Evolutionary conservation across 2,797 vertebrate genomes (phyloP).

Genomic region (Paguma larvata): DNA sequence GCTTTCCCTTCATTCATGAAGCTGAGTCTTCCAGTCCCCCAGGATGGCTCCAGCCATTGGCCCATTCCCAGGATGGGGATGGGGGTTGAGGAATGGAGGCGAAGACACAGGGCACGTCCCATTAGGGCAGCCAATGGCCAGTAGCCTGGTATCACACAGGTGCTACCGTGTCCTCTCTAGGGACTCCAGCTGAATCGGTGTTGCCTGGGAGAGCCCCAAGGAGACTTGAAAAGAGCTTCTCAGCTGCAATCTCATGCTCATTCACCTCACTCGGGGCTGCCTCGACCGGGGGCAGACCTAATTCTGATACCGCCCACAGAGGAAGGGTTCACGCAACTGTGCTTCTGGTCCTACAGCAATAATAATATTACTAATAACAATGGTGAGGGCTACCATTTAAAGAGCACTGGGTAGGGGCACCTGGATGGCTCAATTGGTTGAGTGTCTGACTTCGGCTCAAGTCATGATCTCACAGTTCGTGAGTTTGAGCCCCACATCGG

Average conservation of each 20-base stretch:
- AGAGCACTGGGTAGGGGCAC: slow-evolving; percentile 11
- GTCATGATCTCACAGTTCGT: too few species aligned
- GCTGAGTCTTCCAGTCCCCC: not conserved
- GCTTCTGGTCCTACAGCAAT: slow-evolving; percentile 2
- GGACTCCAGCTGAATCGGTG: not conserved
- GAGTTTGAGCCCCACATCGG: too few species aligned
- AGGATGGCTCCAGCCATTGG: not conserved
- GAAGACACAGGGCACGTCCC: not conserved
- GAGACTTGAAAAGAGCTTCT: slow-evolving; percentile 54
- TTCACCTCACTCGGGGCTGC: not conserved
- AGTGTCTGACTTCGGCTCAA: too few species aligned
- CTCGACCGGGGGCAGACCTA: not conserved
- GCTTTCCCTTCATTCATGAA: slow-evolving; percentile 18
- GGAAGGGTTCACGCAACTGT: not conserved
- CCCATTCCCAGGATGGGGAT: not conserved
- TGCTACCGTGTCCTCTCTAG: slow-evolving; percentile 21
- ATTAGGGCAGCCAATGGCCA: slow-evolving; percentile 8
- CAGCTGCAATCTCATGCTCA: not conserved
- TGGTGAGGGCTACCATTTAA: not conserved
- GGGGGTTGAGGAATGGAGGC: not conserved
- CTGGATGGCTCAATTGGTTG: too few species aligned
- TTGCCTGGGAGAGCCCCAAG: not conserved
- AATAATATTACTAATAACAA: slow-evolving; percentile 26
- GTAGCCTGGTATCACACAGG: not conserved
- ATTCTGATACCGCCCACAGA: not conserved